Evolutionary conservation across 2,888 invertebrate genomes (phyloP), one percentile per base, ranked within the genome.

Genomic region (Drosophila austrosaltans): DNA sequence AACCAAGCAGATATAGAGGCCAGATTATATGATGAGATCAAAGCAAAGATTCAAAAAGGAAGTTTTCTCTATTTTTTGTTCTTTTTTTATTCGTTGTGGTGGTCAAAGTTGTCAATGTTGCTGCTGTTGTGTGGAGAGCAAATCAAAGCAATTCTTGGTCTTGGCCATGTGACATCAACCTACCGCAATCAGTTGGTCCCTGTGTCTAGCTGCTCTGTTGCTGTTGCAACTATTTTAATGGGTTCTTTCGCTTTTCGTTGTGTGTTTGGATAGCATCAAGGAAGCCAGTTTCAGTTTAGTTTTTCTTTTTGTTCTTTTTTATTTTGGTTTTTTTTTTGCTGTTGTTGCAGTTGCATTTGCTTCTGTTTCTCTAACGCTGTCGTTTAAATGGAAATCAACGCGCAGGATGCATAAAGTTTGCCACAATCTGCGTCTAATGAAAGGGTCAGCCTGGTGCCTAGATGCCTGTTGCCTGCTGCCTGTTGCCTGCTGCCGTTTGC

Each of bases 371-470:
- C 86, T 87, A 84, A 87, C 86, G 84, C 82, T 81, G 81, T 83
- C 86, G 83, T 88, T 86, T 86, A 86, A 86, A 86, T 86, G 88
- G 88, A 88, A 86, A 86, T 86, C 84, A 85, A 86, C 87, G 85
- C 86, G 85, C 86, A 86, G 85, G 85, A 85, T 87, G 86, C 88
- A 87, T 87, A 85, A 85, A 87, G 77, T 82, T 86, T 75, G 75
- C 73, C 68, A 70, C 20, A 62, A 72, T 69, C 72, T 79, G 79
- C 85, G 78, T 82, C 87, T 87, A 85, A 87, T 85, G 87, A 87
- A 85, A 87, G 84, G 87, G 87, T 85, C 87, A 87, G 79, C 44
- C 73, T 74, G 66, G 48, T 63, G 71, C 68, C 68, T 54, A 22
- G 32, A n/a, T 56, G 69, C 32, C 58, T 61, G 59, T n/a, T 57